Evolutionary conservation across 2,113 vertebrate species (phyloP).

Genomic region (Ivindomyrus marchei): DNA sequence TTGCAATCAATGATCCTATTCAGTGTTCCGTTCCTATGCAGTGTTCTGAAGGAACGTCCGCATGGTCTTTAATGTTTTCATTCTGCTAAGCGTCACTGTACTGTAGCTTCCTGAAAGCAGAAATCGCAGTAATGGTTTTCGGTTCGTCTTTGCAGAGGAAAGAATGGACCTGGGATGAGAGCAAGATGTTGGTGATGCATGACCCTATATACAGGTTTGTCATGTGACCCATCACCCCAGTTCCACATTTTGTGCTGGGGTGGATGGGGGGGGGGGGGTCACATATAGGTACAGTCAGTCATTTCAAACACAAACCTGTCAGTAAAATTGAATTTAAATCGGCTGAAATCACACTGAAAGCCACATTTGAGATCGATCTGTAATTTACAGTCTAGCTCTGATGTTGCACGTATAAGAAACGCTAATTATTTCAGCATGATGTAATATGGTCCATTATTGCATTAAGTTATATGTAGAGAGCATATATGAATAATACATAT

Average conservation of each 20-base stretch:
- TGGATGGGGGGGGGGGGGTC: neutral
- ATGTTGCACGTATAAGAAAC: neutral
- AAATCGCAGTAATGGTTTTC: neutral
- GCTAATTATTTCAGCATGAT: neutral
- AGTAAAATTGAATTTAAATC: neutral
- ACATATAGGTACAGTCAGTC: neutral
- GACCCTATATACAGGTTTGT: conserved; percentile 72
- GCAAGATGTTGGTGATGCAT: conserved; percentile 74
- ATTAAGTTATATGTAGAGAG: neutral
- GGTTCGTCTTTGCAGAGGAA: conserved; percentile 63
- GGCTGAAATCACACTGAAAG: neutral
- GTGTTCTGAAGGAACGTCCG: neutral
- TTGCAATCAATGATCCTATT: neutral
- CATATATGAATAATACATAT: neutral
- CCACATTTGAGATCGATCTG: neutral
- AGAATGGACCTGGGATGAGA: conserved; percentile 76
- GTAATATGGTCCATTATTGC: neutral
- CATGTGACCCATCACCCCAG: neutral
- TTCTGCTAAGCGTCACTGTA: neutral
- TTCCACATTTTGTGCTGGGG: neutral
- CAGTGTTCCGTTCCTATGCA: neutral
- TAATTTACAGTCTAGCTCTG: neutral
- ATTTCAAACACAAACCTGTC: neutral
- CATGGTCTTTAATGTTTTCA: neutral
- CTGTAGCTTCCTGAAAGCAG: neutral